Conservation (phyloP, 2,113 vertebrate species). For the Podiceps cristatus region DNA sequence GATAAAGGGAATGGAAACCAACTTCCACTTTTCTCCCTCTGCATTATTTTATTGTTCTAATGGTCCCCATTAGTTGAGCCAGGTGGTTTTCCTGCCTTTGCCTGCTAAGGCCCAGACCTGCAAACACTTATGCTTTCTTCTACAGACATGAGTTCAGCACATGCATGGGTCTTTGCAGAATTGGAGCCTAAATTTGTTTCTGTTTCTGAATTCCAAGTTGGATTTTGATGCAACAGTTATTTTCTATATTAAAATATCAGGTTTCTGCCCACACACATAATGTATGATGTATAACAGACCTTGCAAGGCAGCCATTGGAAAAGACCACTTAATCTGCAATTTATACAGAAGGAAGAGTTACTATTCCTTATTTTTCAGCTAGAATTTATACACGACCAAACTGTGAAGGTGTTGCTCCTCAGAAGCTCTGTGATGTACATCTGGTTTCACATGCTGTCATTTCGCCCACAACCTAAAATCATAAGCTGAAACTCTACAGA, state of each 20-base stretch:
- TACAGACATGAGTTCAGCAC: not conserved
- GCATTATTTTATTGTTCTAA: not conserved
- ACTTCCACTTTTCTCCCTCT: not conserved
- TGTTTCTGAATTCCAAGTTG: conserved; percentile 8
- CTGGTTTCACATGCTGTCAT: conserved; percentile 31
- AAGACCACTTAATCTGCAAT: not conserved
- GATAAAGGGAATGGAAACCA: not conserved
- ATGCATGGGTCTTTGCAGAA: not conserved
- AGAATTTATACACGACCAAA: not conserved
- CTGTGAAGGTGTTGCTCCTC: not conserved
- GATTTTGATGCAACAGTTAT: conserved; percentile 28
- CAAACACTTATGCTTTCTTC: not conserved
- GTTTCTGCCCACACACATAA: conserved; percentile 52
- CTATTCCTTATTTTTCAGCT: conserved; percentile 12
- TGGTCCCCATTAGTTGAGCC: not conserved
- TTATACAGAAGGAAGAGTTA: conserved; percentile 9
- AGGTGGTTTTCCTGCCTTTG: conserved; percentile 2
- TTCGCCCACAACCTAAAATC: conserved; percentile 26
- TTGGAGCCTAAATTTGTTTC: not conserved
- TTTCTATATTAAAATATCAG: conserved; percentile 22
- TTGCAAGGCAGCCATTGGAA: conserved; percentile 25
- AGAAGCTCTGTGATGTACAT: not conserved
- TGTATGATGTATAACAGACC: conserved; percentile 19
- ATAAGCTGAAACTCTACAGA: conserved; percentile 11
- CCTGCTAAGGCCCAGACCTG: not conserved